phyloP scores from a whole-genome alignment of 2,888 invertebrate species.

The Drosophila peninsularis region DNA sequence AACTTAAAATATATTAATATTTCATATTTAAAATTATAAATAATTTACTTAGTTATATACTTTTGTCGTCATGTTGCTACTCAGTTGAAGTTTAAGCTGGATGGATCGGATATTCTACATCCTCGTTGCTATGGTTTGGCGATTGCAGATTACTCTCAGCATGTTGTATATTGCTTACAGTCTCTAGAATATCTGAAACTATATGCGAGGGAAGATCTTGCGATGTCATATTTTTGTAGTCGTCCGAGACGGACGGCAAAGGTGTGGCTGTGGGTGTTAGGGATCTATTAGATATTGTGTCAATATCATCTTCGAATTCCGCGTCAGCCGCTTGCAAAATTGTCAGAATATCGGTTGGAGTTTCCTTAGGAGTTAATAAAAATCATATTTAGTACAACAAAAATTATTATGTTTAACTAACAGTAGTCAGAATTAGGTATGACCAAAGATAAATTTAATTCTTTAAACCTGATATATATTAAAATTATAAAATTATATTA shows the following conservation, averaged over 20 bases:
- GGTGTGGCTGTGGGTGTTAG: conserved; percentile 75
- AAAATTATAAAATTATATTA: conserved; percentile 37
- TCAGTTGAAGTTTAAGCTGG: conserved; percentile 18
- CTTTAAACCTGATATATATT: not conserved
- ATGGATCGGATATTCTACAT: conserved; percentile 16
- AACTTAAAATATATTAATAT: not conserved
- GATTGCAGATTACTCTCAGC: conserved; percentile 18
- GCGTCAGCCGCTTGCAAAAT: conserved; percentile 77
- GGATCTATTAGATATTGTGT: conserved; percentile 74
- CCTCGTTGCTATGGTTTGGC: conserved; percentile 14
- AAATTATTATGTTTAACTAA: not conserved
- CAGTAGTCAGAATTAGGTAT: not conserved
- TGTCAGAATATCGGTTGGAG: conserved; percentile 83
- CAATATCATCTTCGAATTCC: conserved; percentile 76
- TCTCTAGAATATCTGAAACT: conserved; percentile 24
- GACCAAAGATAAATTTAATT: too few species aligned
- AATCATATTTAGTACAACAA: not conserved
- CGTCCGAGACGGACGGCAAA: conserved; percentile 39
- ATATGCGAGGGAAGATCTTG: conserved; percentile 13
- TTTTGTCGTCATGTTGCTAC: conserved; percentile 24
- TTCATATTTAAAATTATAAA: not conserved
- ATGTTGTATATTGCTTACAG: conserved; percentile 16
- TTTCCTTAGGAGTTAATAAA: conserved; percentile 68
- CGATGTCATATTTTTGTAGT: conserved; percentile 17
- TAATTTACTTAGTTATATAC: conserved; percentile 38